These are phyloP conservation scores for Typhlichthys subterraneus DNA, from an alignment of 2,797 vertebrate species.

Conservation along the genomic window DNA sequence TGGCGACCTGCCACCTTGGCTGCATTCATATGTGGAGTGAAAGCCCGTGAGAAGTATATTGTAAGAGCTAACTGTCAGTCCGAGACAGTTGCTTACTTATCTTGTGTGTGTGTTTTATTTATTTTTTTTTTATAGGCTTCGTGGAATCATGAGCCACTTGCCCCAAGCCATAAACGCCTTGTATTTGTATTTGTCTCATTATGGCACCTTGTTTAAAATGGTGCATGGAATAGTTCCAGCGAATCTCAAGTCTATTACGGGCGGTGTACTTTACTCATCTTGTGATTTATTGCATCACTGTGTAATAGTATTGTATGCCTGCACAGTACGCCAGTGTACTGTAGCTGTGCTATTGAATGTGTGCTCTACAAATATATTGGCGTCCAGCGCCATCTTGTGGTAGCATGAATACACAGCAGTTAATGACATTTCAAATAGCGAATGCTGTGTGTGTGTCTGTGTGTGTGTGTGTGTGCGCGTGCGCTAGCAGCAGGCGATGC, in stretches of 20 bases:
- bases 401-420: constrained; percentile 18
- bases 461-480: constrained; percentile 24
- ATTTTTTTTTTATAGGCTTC: neutral
- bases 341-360: neutral
- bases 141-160: too few species aligned
- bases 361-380: neutral
- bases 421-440: neutral
- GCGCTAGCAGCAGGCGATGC: constrained; percentile 62
- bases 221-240: too few species aligned
- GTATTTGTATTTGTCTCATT: neutral
- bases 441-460: constrained; percentile 16
- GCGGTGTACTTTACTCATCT: too few species aligned
- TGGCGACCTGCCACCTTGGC: neutral
- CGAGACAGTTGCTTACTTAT: neutral
- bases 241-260: too few species aligned
- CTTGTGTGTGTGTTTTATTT: neutral
- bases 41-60: constrained; percentile 2
- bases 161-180: too few species aligned
- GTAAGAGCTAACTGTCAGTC: neutral
- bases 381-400: constrained; percentile 54
- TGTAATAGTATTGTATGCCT: too few species aligned
- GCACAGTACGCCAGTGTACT: neutral
- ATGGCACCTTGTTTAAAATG: neutral
- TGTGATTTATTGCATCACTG: too few species aligned
- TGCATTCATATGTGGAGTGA: neutral